Base-by-base conservation (phyloP, 2,888 invertebrate species). In the Hipparchia semele region DNA sequence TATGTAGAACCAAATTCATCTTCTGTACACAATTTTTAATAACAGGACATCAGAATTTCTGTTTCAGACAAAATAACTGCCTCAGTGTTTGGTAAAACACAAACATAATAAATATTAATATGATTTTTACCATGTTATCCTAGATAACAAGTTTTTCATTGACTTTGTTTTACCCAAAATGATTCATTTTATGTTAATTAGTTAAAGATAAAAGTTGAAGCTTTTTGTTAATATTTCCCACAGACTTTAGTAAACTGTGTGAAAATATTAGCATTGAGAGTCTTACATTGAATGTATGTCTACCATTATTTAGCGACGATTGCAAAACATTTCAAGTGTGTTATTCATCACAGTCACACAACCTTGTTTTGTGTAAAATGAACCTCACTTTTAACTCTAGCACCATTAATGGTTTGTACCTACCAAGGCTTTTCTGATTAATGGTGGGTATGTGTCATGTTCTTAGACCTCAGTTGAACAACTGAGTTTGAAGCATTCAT, bases 181-280 rank as follows among this genome's bases (percentile, higher is more conserved):
- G 58, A 56, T 75, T 75, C 75, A 70, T 75, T 76, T 70, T 70
- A 70, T 74, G 58, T 70, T 39, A 39, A 60, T 73, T 45, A 56
- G 64, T 58, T 39, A 61, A 60, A 67, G 10, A 66, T 68, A 33
- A 71, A 60, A 68, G n/a, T 46, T 6, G 68, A 54, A 13, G 7
- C 13, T 73, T 72, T 51, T 71, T 76, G 60, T 58, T 58, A 71
- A 64, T 9, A 65, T 70, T 80, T 81, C 81, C 79, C 82, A 82
- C 80, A 78, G 59, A 1, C 23, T 23, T 23, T 78, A 71, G 68
- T 73, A 77, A 84, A 77, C 86, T 85, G 89, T 93, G 93, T 87
- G 92, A 93, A 92, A 82, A 82, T 85, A 84, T 86, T 84, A 87
- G 86, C 90, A 92, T 92, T 93, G 92, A 82, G 86, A 88, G 88